Conservation (phyloP, 2,113 vertebrate genomes). For the Mormyrus lacerda region DNA sequence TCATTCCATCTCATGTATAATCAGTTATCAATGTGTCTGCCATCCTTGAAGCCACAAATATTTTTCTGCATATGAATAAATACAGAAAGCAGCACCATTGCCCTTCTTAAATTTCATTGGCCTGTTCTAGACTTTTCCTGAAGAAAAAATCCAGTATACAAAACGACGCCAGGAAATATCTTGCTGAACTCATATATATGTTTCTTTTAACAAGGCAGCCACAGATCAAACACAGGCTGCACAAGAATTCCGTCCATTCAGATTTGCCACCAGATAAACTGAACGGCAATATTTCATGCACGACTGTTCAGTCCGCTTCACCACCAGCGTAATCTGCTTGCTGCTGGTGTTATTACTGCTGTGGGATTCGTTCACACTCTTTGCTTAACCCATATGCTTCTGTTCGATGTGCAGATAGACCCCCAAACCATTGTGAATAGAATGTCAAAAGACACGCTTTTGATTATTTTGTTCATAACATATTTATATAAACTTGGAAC, state of each 20-base stretch:
- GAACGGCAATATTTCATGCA: background rate
- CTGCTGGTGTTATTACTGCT: background rate
- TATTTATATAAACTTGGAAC: background rate
- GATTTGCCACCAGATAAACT: background rate
- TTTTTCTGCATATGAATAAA: slow-evolving; percentile 6
- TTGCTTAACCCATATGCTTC: background rate
- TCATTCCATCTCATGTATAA: background rate
- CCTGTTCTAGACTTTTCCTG: no score
- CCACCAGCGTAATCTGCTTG: background rate
- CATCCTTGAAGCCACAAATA: background rate
- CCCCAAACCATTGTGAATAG: background rate
- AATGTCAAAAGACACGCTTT: background rate
- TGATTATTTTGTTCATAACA: background rate
- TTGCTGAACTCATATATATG: background rate
- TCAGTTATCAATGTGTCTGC: background rate
- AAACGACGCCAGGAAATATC: slow-evolving; percentile 1
- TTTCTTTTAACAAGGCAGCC: background rate
- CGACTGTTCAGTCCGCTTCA: background rate
- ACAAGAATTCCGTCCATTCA: background rate
- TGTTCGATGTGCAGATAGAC: background rate
- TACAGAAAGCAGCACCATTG: background rate
- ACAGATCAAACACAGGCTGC: background rate
- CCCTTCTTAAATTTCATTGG: background rate
- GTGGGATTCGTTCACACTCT: background rate
- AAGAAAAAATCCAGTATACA: background rate